Evolutionary conservation across 2,113 vertebrate species (phyloP).

Genomic region (Heteronetta atricapilla): DNA sequence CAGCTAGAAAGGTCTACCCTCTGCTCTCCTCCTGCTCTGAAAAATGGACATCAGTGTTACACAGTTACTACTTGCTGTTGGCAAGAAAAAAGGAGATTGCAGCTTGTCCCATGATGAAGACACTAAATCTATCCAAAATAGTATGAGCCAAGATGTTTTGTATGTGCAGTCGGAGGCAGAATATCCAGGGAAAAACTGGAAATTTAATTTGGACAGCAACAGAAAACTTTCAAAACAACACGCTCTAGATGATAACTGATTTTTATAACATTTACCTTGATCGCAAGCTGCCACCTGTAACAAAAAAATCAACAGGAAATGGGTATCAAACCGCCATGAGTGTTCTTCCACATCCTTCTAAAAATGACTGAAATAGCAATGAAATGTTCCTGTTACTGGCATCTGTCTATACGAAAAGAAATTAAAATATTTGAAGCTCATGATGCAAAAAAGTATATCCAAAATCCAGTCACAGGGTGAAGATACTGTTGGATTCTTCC

Average conservation of each 20-base stretch:
- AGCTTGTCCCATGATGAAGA: neutral
- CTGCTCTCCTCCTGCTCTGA: neutral
- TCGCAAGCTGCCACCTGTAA: neutral
- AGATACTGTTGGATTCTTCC: neutral
- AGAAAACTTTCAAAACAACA: neutral
- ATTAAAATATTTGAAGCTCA: neutral
- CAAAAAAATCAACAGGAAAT: neutral
- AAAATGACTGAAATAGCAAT: neutral
- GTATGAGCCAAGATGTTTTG: neutral
- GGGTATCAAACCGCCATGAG: neutral
- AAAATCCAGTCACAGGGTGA: neutral
- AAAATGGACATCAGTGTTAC: neutral
- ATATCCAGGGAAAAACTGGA: neutral
- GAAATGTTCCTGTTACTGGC: neutral
- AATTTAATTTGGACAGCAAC: neutral
- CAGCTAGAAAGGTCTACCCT: neutral
- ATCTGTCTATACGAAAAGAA: neutral
- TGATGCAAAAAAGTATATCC: neutral
- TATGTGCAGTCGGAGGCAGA: neutral
- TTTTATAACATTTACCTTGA: neutral
- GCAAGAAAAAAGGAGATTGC: neutral
- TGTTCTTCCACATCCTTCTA: neutral
- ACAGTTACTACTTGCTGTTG: neutral
- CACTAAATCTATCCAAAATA: neutral
- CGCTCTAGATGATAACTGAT: neutral